phyloP scores from a whole-genome alignment of 1,140 invertebrate genomes.

The Musca vetustissima region DNA sequence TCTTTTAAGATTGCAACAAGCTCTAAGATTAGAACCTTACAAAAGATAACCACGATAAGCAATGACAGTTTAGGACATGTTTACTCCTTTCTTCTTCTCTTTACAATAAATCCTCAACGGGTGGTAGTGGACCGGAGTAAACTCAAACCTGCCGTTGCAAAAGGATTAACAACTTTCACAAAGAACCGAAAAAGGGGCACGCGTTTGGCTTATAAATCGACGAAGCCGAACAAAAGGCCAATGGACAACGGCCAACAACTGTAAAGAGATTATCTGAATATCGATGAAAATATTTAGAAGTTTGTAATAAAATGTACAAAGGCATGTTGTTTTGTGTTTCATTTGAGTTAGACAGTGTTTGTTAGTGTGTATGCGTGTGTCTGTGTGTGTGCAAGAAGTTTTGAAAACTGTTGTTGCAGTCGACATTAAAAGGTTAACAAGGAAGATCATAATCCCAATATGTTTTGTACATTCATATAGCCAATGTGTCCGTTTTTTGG shows the following conservation, averaged over 20 bases:
- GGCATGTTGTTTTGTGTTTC: too few relatives aligned
- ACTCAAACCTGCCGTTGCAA: too few relatives aligned
- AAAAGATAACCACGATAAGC: conserved; percentile 9
- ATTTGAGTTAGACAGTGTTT: too few relatives aligned
- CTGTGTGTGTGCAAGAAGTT: not conserved
- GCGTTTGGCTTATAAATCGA: not conserved
- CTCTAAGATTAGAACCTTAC: not conserved
- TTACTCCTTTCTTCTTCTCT: too few relatives aligned
- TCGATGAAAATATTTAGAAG: conserved; percentile 10
- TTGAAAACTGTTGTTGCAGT: too few relatives aligned
- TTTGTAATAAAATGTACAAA: conserved; percentile 1
- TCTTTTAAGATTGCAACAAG: not conserved
- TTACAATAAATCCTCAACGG: too few relatives aligned
- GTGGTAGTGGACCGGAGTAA: too few relatives aligned
- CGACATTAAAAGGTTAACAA: conserved; percentile 2
- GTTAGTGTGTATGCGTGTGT: not conserved
- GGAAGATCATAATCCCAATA: not conserved
- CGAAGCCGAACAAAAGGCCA: not conserved
- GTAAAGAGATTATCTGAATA: conserved; percentile 9
- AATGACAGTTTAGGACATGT: conserved; percentile 15
- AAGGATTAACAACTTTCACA: not conserved
- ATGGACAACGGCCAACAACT: conserved; percentile 2
- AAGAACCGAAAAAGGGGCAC: not conserved
- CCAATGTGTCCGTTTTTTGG: too few relatives aligned
- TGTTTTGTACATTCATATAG: not conserved